A percentile compares a stretch with the other conserved stretches of the same genome.
phyloP scores from a whole-genome alignment of 2,113 vertebrate genomes.

The Spilogale gracilis region DNA sequence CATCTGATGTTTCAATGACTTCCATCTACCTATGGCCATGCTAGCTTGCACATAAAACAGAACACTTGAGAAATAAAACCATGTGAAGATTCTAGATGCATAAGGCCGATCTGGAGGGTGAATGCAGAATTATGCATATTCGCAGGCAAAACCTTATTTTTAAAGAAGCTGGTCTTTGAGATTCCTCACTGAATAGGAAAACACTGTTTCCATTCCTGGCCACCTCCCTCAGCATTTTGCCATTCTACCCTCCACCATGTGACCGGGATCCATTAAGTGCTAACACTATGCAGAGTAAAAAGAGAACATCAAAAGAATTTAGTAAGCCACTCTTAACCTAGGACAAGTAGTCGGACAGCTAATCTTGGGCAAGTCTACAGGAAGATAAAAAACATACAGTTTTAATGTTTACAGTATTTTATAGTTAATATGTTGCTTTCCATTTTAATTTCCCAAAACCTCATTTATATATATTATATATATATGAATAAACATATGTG shows the following conservation, averaged over 20 bases:
- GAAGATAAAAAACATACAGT: neutral
- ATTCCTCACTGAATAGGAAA: neutral
- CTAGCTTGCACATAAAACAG: constrained; percentile 23
- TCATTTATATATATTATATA: neutral
- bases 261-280: neutral
- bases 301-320: neutral
- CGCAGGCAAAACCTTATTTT: neutral
- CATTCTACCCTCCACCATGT: neutral
- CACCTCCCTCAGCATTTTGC: neutral
- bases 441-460: constrained; percentile 19
- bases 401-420: neutral
- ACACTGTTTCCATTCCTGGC: neutral
- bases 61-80: neutral
- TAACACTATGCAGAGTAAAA: neutral
- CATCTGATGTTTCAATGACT: constrained; percentile 34
- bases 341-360: neutral
- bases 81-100: neutral
- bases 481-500: neutral
- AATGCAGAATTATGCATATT: neutral
- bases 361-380: neutral
- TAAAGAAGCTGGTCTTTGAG: neutral
- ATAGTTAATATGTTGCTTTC: neutral
- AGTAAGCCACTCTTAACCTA: neutral
- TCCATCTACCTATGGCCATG: neutral
- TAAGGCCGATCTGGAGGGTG: neutral